Conservation (phyloP, 2,888 invertebrate species). For the Aphidoletes aphidimyza region DNA sequence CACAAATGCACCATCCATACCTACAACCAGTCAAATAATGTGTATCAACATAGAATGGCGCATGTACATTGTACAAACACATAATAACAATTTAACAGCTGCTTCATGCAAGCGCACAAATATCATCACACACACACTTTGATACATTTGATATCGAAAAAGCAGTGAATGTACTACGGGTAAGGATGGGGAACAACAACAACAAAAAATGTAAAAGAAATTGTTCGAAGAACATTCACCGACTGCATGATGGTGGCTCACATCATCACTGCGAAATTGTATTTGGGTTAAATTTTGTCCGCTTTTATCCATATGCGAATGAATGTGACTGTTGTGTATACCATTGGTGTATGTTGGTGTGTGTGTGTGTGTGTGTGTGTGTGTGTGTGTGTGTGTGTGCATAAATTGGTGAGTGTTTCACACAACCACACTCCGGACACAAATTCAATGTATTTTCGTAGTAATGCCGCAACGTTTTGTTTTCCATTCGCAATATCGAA, state of each 20-base stretch:
- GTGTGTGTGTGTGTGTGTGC: too few species aligned
- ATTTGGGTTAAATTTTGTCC: conserved; percentile 11
- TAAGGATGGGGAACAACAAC: neutral
- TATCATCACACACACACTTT: neutral
- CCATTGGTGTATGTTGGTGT: too few species aligned
- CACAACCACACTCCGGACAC: too few species aligned
- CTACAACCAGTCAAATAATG: too few species aligned
- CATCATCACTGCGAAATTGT: neutral
- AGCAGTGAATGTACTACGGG: too few species aligned
- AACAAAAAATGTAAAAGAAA: neutral
- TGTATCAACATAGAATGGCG: neutral
- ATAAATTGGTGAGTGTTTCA: too few species aligned
- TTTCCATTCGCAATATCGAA: neutral
- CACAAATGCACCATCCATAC: neutral
- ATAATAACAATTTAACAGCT: conserved; percentile 29
- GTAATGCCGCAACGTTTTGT: too few species aligned
- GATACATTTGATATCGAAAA: neutral
- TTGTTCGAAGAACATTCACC: conserved; percentile 13
- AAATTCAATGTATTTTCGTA: too few species aligned
- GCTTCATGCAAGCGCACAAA: neutral
- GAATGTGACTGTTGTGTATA: too few species aligned
- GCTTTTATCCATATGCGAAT: neutral
- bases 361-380: too few species aligned
- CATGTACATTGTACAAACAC: neutral
- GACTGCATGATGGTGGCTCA: neutral